Conservation (phyloP, 37 sponge, comb jelly and placozoan species). For the Lycopodina hypogea region DNA sequence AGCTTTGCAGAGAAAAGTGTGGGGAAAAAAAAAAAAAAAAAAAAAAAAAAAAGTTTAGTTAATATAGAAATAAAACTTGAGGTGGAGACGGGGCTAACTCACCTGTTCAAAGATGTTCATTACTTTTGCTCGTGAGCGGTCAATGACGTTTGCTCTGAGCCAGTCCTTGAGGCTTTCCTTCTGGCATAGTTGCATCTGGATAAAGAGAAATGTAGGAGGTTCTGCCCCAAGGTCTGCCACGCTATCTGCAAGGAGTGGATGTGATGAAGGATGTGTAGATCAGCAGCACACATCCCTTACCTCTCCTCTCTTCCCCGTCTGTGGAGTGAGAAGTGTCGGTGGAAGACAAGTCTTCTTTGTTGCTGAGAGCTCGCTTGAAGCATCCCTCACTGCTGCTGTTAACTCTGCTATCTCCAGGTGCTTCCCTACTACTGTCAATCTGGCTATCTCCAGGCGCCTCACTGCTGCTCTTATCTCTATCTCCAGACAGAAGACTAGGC, state of each 20-base stretch:
- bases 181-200: constrained; percentile 92
- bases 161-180: constrained; percentile 85
- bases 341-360: constrained; percentile 35
- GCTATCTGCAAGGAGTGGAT: constrained; percentile 11
- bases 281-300: not conserved
- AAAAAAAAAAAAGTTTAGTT: not conserved
- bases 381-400: constrained; percentile 9
- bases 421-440: not conserved
- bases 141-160: constrained; percentile 43
- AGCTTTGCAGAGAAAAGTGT: constrained; percentile 39
- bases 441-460: not conserved
- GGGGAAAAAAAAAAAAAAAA: no score
- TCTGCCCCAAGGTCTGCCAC: constrained; percentile 11
- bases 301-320: constrained; percentile 19
- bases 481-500: not conserved
- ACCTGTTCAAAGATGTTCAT: constrained; percentile 73
- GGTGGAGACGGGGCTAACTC: no score
- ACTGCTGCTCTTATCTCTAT: not conserved
- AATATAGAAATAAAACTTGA: no score
- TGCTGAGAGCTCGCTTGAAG: constrained; percentile 11
- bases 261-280: not conserved
- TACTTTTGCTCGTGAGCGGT: constrained; percentile 20
- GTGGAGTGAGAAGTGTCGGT: not conserved
- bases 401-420: not conserved
- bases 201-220: constrained; percentile 70